These are phyloP conservation scores for Speoplatyrhinus poulsoni DNA, from an alignment of 2,113 vertebrate species.

Conservation along the genomic window DNA sequence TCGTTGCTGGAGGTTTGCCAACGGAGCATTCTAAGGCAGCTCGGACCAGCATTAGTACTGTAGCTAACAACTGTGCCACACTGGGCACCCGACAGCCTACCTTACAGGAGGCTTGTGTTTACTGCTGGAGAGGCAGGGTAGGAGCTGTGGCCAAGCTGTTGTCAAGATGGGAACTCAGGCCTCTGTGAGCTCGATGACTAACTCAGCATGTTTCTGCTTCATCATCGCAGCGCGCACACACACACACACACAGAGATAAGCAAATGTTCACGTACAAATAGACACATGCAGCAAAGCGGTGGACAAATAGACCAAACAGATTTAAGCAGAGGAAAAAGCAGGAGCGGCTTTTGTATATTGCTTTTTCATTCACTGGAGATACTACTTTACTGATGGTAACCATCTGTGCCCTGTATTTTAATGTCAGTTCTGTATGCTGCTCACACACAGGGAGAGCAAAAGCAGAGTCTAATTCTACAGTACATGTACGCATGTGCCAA, in stretches of 20 bases:
- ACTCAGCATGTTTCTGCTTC: constrained; percentile 61
- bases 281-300: constrained; percentile 17
- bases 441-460: too few relatives aligned
- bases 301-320: constrained; percentile 32
- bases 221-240: constrained; percentile 31
- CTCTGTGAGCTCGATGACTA: constrained; percentile 68
- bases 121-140: constrained; percentile 49
- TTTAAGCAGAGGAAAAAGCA: constrained; percentile 42
- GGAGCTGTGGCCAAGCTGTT: constrained; percentile 60
- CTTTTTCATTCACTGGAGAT: neutral
- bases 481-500: neutral
- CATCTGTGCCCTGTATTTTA: too few relatives aligned
- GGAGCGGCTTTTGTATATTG: constrained; percentile 23
- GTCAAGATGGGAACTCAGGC: constrained; percentile 63
- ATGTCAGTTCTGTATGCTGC: too few relatives aligned
- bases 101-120: constrained; percentile 54
- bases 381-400: too few relatives aligned
- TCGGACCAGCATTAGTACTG: constrained; percentile 23
- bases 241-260: constrained; percentile 14
- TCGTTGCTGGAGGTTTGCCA: constrained; percentile 41
- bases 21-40: constrained; percentile 35
- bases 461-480: too few relatives aligned
- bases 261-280: constrained; percentile 29
- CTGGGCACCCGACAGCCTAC: constrained; percentile 48
- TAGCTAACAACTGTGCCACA: constrained; percentile 56